phyloP scores from a whole-genome alignment of 2,888 invertebrate species.

The Polylopha cassiicola region DNA sequence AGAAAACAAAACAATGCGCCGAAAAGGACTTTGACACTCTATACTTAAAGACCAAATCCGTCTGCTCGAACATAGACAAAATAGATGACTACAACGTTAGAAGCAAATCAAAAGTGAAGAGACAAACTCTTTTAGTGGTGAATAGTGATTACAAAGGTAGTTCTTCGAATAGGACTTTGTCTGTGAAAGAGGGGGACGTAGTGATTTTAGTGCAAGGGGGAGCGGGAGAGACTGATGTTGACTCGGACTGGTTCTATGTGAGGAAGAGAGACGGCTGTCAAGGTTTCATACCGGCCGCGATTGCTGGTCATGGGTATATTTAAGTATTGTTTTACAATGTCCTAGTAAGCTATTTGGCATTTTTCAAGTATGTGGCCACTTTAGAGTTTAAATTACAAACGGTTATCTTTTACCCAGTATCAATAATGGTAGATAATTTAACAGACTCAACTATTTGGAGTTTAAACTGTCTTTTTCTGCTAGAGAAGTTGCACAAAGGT shows the following conservation, averaged over 20 bases:
- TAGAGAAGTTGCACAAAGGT: too few species aligned
- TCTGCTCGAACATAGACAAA: constrained; percentile 51
- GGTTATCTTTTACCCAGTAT: too few species aligned
- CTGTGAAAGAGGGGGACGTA: constrained; percentile 84
- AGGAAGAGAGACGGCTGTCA: constrained; percentile 82
- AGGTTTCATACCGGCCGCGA: constrained; percentile 86
- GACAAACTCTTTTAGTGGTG: constrained; percentile 84
- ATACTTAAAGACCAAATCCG: constrained; percentile 78
- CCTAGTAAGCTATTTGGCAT: too few species aligned
- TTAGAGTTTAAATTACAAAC: too few species aligned
- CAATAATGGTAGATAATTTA: too few species aligned
- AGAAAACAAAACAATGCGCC: constrained; percentile 70
- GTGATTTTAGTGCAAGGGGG: constrained; percentile 80
- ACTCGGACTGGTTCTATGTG: constrained; percentile 87
- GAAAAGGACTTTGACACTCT: constrained; percentile 85
- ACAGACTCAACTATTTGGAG: too few species aligned
- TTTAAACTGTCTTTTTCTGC: too few species aligned
- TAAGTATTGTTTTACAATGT: constrained; percentile 39
- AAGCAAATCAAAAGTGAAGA: constrained; percentile 49
- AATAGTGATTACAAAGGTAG: constrained; percentile 79
- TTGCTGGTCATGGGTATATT: constrained; percentile 87
- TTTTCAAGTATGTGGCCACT: too few species aligned
- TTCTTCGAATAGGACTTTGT: constrained; percentile 77
- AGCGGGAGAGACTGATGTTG: constrained; percentile 65
- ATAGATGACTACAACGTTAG: constrained; percentile 41